A percentile compares a stretch with the other conserved stretches of the same genome.
Conservation (phyloP, 1,140 invertebrate species). For the Globodera rostochiensis region DNA sequence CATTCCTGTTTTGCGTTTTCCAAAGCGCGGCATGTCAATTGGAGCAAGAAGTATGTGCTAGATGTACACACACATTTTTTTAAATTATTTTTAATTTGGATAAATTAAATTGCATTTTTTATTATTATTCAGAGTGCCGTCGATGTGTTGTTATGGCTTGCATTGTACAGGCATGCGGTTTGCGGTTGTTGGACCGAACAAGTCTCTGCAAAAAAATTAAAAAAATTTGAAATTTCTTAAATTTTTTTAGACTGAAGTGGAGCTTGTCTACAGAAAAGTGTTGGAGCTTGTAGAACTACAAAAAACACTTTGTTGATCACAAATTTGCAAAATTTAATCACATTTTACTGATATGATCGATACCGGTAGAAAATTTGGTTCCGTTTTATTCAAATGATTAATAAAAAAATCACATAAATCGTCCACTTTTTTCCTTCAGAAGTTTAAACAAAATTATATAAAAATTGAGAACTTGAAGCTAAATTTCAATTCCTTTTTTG, state of each 20-base stretch:
- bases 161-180: constrained; percentile 36
- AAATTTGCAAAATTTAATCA: not conserved
- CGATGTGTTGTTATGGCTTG: constrained; percentile 50
- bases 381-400: too few relatives aligned
- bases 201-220: constrained; percentile 6
- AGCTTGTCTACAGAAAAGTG: constrained; percentile 54
- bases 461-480: too few relatives aligned
- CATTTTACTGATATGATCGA: not conserved
- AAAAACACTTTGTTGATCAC: constrained; percentile 13
- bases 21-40: constrained; percentile 63
- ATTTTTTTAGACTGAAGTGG: constrained; percentile 46
- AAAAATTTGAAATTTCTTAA: not conserved
- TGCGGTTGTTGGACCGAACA: constrained; percentile 52
- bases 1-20: constrained; percentile 59
- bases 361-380: too few relatives aligned
- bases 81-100: not conserved
- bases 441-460: too few relatives aligned
- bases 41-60: constrained; percentile 46
- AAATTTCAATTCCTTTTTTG: too few relatives aligned
- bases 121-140: constrained; percentile 30
- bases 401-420: too few relatives aligned
- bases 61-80: not conserved
- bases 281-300: constrained; percentile 46
- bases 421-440: too few relatives aligned
- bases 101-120: not conserved